Base-by-base conservation (phyloP, 2,113 vertebrate species). In the Amia ocellicauda region DNA sequence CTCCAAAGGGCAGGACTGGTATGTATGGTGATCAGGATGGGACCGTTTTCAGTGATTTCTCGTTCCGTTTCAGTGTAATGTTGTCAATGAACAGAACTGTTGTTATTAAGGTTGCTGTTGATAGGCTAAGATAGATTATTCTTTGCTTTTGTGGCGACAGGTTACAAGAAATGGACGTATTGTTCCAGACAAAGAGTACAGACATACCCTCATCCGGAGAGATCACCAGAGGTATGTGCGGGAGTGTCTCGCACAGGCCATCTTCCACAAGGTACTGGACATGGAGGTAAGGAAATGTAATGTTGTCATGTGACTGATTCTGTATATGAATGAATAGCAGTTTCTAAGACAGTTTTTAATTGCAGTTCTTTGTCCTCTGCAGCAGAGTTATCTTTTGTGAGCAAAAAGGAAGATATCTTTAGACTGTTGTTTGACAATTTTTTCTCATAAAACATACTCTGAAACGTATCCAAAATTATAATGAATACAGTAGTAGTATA, bases 1-100 rank as follows among this genome's bases (percentile, higher is more conserved):
- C 89, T 99, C 19, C 86, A 90, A 63, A 91, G 86, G 89, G 91
- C 93, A 8, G 96, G 95, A 11, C 88, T 98, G 94, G 96, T 99
- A 85, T 66, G 89, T 73, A 2, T 28, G 13, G 17, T 24, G 14
- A 22, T 10, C n/a, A n/a, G n/a, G n/a, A n/a, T n/a, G n/a, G n/a
- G n/a, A n/a, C n/a, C n/a, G n/a, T n/a, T n/a, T n/a, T n/a, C n/a
- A n/a, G n/a, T n/a, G n/a, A n/a, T n/a, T n/a, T n/a, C n/a, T 23
- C 16, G 1, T 13, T 17, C 47, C 17, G 47, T 31, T 11, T 19
- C 13, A 20, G 24, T 19, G 28, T 3, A n/a, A n/a, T n/a, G n/a
- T n/a, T n/a, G n/a, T n/a, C n/a, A n/a, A n/a, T n/a, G n/a, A n/a
- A n/a, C 16, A 50, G 17, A 3, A 50, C 17, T 50, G 20, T 7